Base-by-base conservation (phyloP, 2,113 vertebrate genomes). In the Corvus cornix region DNA sequence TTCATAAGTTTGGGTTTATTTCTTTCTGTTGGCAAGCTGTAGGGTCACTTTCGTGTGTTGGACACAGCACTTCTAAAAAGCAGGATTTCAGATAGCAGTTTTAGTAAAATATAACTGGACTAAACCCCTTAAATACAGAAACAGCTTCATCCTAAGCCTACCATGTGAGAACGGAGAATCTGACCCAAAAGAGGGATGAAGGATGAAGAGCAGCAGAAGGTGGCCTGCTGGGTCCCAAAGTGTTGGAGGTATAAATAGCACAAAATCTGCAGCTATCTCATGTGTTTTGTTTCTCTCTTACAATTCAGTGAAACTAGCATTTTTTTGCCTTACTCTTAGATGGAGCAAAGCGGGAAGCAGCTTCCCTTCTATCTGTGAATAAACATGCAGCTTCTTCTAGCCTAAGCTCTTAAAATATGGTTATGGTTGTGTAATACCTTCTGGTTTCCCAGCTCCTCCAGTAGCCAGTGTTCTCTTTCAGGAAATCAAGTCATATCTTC, bases 381-480 rank as follows among this genome's bases (percentile, higher is more conserved):
- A 95, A 96, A 78, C 83, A 86, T 78, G 48, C 44, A 90, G 76
- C 60, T 94, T 93, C 81, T 96, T 96, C 75, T 94, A 43, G 89
- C 95, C 76, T 70, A 48, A 86, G 87, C 63, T 73, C 70, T 56
- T 94, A 78, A 94, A 91, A 91, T 86, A 69, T 43, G 46, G 15
- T 44, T 92, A 53, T 75, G 37, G 41, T 92, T 96, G 85, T 94
- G 58, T 92, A 93, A 93, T 55, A 92, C 76, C 53, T 74, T 68
- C 92, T 89, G 85, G 77, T 51, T 84, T 73, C 78, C 77, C 67
- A 87, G 73, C 52, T 92, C 39, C 73, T 81, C 52, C 44, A 83
- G 55, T 90, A 96, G 92, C 88, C 84, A 28, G 46, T 43, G 43
- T 92, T 33, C 20, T 78, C 64, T 89, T 87, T 90, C 75, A 83